These are phyloP conservation scores for Anoura caudifer DNA, from an alignment of 2,113 vertebrate species.

Conservation along the genomic window DNA sequence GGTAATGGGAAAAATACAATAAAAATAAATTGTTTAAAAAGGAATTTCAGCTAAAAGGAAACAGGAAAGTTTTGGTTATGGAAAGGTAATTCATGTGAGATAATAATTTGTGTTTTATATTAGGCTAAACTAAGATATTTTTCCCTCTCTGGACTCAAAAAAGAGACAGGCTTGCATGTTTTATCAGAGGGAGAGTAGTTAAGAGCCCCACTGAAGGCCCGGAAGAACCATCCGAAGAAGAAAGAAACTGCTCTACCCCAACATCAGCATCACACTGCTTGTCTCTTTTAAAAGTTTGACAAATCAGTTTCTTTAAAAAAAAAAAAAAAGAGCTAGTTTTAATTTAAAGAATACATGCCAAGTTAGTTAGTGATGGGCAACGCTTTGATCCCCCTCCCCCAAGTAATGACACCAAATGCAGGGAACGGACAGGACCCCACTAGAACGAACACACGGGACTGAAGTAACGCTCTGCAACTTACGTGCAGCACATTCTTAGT, in stretches of 20 bases:
- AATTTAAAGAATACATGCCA: no score
- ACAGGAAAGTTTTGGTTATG: neutral
- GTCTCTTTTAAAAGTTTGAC: neutral
- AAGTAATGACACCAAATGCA: neutral
- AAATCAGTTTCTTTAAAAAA: neutral
- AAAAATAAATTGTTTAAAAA: neutral
- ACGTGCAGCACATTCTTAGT: rapidly evolving
- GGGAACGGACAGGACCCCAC: neutral
- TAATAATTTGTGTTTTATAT: neutral
- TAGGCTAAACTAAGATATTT: neutral
- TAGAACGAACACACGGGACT: neutral
- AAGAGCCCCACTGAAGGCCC: neutral
- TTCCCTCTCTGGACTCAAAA: neutral
- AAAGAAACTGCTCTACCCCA: neutral
- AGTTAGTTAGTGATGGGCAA: no score
- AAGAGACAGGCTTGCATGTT: neutral
- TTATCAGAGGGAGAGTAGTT: neutral
- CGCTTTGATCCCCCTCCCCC: neutral
- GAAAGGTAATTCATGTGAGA: neutral
- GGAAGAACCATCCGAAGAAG: neutral
- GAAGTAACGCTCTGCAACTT: neutral
- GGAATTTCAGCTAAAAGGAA: neutral
- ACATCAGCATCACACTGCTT: neutral
- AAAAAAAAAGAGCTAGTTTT: neutral
- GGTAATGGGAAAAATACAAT: no score